Percentiles rank a stretch among this genome's conserved stretches.
Evolutionary conservation across 2,888 invertebrate species (phyloP).

Genomic region (Pyrgus malvae): DNA sequence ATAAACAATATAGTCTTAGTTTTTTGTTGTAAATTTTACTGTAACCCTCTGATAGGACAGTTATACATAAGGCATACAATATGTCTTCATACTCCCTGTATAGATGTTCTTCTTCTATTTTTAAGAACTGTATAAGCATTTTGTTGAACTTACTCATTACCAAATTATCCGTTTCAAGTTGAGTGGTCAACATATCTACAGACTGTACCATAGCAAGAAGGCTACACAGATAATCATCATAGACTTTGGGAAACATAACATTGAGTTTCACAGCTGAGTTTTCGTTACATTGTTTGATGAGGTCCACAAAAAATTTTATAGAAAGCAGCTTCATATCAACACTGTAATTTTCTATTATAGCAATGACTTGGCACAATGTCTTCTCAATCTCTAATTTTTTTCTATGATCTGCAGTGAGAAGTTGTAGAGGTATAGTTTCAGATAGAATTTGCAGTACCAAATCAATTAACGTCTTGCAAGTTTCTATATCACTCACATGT

Average conservation of each 20-base stretch:
- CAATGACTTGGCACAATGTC: constrained; percentile 48
- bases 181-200: constrained; percentile 54
- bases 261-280: constrained; percentile 49
- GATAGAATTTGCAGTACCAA: constrained; percentile 59
- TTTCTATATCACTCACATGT: constrained; percentile 52
- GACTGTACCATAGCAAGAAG: constrained; percentile 54
- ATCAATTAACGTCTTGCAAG: constrained; percentile 60
- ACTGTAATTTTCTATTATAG: constrained; percentile 59
- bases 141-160: constrained; percentile 51
- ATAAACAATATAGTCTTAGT: constrained; percentile 54
- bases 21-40: constrained; percentile 51
- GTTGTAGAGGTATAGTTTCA: constrained; percentile 58
- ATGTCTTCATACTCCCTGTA: constrained; percentile 40
- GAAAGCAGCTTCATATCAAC: constrained; percentile 59
- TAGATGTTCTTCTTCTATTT: constrained; percentile 37
- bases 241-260: constrained; percentile 47
- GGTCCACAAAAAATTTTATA: constrained; percentile 57
- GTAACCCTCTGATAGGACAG: constrained; percentile 47
- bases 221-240: constrained; percentile 46
- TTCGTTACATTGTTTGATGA: constrained; percentile 56
- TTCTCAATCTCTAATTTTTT: constrained; percentile 41
- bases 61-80: constrained; percentile 50
- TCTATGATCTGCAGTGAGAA: constrained; percentile 49
- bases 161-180: constrained; percentile 50
- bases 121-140: constrained; percentile 46